Base-by-base conservation (phyloP, 1,140 invertebrate genomes). In the Papilio xuthus region DNA sequence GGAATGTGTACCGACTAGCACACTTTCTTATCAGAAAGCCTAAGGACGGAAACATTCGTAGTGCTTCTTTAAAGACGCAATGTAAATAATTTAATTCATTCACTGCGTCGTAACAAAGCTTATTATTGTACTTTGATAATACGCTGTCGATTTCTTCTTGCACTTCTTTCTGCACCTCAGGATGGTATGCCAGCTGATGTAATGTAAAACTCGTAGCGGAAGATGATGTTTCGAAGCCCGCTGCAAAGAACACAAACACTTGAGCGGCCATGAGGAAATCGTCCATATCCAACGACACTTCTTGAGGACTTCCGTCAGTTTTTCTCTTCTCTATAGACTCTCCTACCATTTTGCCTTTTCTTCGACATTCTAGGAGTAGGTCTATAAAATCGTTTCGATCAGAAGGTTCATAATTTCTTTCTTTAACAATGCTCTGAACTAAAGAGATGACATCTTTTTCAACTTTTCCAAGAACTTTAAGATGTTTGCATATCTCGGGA, bases 101-200 rank as follows among this genome's bases (percentile, higher is more conserved):
- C 3, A 94, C 70, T 2, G 84, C 83, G 32, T 94, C 88, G 78
- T 93, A 94, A 26, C 85, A 88, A 1, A 91, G 23, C 41, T 42
- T 71, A 67, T 88, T 60, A 0, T 87, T 78, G 77, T 92, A 80
- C 70, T 86, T 86, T 7, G 84, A 78, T 26, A 90, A 53, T n/a
- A 91, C 84, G 10, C 83, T 77, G 32, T 94, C 88, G 10, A 96
- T 93, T 87, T 96, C 95, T 41, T 93, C 83, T 32, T 92, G 89
- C 4, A 96, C 71, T 83, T 89, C 92, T 6, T 94, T 85, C 84
- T 96, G 96, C 42, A 94, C 84, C 15, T 95, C 94, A 18, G 91
- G 92, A 86, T 96, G 88, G 15, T 86, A 81, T 0, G 95, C 94
- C 37, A 96, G 85, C 72, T 93, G 86, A 81, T 95, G 95, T 0